phyloP scores from a whole-genome alignment of 2,113 vertebrate genomes.

The Arothron firmamentum region DNA sequence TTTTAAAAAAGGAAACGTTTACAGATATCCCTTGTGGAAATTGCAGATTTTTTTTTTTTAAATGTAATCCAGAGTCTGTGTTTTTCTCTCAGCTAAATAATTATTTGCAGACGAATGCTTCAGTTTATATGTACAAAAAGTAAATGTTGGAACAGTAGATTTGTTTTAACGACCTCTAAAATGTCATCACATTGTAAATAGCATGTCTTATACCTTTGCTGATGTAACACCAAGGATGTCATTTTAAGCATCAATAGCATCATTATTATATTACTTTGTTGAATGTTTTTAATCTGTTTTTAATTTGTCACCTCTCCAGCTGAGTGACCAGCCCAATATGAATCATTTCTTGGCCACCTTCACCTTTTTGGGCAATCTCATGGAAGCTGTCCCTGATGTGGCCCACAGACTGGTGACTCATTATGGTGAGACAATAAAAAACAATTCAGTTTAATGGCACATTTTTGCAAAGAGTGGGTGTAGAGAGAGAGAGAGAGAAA shows the following conservation, averaged over 20 bases:
- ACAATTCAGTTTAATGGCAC: neutral
- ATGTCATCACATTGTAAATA: neutral
- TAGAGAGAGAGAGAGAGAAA: neutral
- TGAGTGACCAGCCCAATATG: constrained; percentile 50
- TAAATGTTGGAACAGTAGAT: too few relatives aligned
- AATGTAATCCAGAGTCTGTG: neutral
- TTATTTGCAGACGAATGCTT: neutral
- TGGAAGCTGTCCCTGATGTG: constrained; percentile 79
- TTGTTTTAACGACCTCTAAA: too few relatives aligned
- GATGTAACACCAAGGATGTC: too few relatives aligned
- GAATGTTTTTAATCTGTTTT: neutral
- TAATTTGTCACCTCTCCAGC: constrained; percentile 44
- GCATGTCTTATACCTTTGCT: too few relatives aligned
- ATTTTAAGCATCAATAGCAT: neutral
- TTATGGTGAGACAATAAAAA: constrained; percentile 73
- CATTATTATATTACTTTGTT: neutral
- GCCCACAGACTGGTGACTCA: constrained; percentile 75
- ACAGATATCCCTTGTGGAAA: neutral
- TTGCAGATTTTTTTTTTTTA: neutral
- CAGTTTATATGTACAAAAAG: neutral
- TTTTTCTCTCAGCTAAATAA: constrained; percentile 1
- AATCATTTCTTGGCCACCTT: constrained; percentile 76
- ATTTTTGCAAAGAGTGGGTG: neutral
- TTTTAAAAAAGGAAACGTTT: constrained; percentile 1
- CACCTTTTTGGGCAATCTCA: constrained; percentile 84